Evolutionary conservation across 2,888 invertebrate species (phyloP), one percentile per base, ranked within the genome.

Genomic region (Acleris holmiana): DNA sequence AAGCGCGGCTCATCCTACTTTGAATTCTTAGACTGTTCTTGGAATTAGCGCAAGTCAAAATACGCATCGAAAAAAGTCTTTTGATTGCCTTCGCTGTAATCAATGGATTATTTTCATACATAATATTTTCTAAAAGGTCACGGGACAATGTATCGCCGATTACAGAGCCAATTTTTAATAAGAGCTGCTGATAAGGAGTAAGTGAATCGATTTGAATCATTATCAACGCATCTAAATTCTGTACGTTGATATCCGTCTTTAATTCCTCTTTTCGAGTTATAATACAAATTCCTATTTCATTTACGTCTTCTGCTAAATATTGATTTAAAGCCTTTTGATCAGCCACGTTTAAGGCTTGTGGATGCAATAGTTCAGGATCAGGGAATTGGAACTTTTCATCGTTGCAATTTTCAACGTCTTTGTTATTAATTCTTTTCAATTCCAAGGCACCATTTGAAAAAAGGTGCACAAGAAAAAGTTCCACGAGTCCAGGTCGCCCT

Each of bases 81-180:
- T 93, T 92, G n/a, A 94, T 79, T 21, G 94, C 93, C 85, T 89
- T 84, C 66, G 89, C 88, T 46, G 93, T 91, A 19, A 84, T 83
- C n/a, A 88, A 60, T 46, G 83, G 73, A 63, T 92, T 85, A 54
- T 93, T 92, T 78, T 94, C 92, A 67, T 92, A 90, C 88, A 94
- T 89, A 23, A 94, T 89, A 57, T 82, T 89, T 73, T 93, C 91
- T 64, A 95, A 77, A 40, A 93, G 86, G 21, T 86, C 85, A 68
- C 94, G 85, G 15, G 92, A 89, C 64, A 95, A 88, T 5, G 92
- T 78, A 47, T 89, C 85, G 0, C 95, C 95, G 41, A 95, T 84
- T 0, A 94, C 93, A 0, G 94, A 91, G 7, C 93, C 94, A 63
- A 94, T 94, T 80, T 94, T 94, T 15, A 95, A 79, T 51, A 95